A percentile compares a stretch with the other conserved stretches of the same genome.
Evolutionary conservation across 2,113 vertebrate species (phyloP).

Genomic region (Perca fluviatilis): DNA sequence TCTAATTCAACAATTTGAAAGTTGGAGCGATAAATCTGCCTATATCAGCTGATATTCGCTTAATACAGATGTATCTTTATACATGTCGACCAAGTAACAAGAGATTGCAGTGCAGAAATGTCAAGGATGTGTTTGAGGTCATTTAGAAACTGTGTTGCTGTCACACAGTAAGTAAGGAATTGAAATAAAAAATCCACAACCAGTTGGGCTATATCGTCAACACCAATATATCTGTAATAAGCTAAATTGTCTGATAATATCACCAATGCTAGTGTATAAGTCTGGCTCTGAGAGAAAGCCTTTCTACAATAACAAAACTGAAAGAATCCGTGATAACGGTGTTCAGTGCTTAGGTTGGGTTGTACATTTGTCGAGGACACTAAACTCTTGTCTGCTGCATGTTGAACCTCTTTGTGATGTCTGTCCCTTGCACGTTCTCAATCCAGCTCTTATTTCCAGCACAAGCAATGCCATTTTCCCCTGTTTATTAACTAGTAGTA

Average conservation of each 20-base stretch:
- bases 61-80: no score
- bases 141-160: no score
- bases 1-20: no score
- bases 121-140: no score
- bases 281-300: neutral
- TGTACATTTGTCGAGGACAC: neutral
- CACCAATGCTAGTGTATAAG: neutral
- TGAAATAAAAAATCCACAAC: no score
- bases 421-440: neutral
- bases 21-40: no score
- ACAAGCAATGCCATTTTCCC: neutral
- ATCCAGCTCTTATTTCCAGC: neutral
- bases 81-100: no score
- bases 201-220: no score
- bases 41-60: no score
- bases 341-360: neutral
- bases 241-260: neutral
- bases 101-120: no score
- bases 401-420: slow-evolving; percentile 1
- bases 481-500: neutral
- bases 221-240: neutral
- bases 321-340: neutral
- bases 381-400: slow-evolving; percentile 4
- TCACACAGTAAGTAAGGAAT: no score
- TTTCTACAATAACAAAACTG: neutral